phyloP scores from a whole-genome alignment of 2,888 invertebrate genomes.

The Siphlonurus alternatus region DNA sequence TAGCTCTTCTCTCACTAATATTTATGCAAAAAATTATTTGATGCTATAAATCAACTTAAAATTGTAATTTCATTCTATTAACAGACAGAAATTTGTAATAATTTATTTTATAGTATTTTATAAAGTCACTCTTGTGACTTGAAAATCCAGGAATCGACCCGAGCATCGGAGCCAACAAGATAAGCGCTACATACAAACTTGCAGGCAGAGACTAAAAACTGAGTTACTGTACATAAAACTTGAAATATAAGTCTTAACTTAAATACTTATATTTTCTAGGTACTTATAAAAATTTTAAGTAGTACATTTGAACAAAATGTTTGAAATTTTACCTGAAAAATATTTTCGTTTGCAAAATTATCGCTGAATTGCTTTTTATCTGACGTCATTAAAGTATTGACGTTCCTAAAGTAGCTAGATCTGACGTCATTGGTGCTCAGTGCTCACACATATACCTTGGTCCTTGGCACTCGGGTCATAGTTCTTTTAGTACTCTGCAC shows the following conservation, averaged over 20 bases:
- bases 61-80: neutral
- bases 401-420: neutral
- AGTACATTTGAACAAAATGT: neutral
- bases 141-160: neutral
- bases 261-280: neutral
- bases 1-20: neutral
- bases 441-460: neutral
- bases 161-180: neutral
- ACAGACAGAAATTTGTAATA: neutral
- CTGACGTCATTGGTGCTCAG: slow-evolving; percentile 1
- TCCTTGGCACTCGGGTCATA: too few species aligned
- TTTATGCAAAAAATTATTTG: neutral
- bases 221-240: neutral
- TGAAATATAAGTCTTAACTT: neutral
- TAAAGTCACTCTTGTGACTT: neutral
- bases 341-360: too few species aligned
- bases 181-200: neutral
- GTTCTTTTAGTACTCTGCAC: too few species aligned
- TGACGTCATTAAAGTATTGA: slow-evolving; percentile 1
- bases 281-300: neutral
- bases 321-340: too few species aligned
- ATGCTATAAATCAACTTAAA: neutral
- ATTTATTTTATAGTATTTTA: neutral
- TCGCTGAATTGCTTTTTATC: too few species aligned
- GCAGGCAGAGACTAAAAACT: neutral